These are phyloP conservation scores for Tipula vernalis DNA, from an alignment of 2,888 invertebrate species.

Conservation along the genomic window DNA sequence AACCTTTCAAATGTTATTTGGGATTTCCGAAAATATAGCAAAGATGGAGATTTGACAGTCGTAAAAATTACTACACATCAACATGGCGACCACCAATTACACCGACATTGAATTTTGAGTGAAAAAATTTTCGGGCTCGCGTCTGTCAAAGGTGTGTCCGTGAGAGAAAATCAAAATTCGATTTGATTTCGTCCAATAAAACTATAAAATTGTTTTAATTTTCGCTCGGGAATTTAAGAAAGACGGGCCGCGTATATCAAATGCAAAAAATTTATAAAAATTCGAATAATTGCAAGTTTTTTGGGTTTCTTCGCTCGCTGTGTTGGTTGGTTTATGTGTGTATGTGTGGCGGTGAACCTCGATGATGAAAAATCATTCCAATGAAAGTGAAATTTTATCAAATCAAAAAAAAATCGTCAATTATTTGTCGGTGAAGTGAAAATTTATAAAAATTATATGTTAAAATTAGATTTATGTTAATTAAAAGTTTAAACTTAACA, in stretches of 20 bases:
- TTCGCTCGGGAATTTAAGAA: not conserved
- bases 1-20: not conserved
- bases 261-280: not conserved
- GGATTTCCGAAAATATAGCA: not conserved
- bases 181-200: not conserved
- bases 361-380: conserved; percentile 4
- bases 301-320: not conserved
- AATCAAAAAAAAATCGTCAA: not conserved
- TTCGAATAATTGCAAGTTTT: not conserved
- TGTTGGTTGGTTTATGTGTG: not conserved
- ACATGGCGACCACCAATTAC: conserved; percentile 16
- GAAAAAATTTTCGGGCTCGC: conserved; percentile 12
- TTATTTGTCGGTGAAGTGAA: not conserved
- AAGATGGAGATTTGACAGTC: not conserved
- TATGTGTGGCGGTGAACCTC: not conserved
- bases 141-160: conserved; percentile 15
- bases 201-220: not conserved
- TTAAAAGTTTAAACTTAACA: too few relatives aligned
- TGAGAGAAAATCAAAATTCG: not conserved
- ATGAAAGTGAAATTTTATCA: not conserved
- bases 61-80: conserved; percentile 7
- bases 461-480: not conserved
- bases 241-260: not conserved
- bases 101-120: conserved; percentile 8
- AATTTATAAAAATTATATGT: not conserved